Conservation (phyloP, 2,113 vertebrate genomes). For the Elephas maximus region DNA sequence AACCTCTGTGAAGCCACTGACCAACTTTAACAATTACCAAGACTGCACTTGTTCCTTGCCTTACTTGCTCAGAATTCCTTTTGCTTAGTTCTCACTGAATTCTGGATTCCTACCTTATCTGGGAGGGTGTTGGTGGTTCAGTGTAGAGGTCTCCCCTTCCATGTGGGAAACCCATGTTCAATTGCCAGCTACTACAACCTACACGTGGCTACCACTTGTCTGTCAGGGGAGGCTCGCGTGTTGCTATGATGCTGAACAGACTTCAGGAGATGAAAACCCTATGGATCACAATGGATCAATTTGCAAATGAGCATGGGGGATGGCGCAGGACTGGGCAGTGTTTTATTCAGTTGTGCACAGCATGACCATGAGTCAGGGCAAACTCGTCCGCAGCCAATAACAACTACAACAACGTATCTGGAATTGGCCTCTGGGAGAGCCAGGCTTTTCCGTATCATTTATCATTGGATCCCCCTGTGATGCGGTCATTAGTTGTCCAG, state of each 20-base stretch:
- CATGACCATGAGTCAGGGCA: neutral
- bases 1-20: neutral
- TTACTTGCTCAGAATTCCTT: conserved; percentile 9
- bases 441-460: neutral
- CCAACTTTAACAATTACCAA: neutral
- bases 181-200: neutral
- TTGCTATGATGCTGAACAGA: neutral
- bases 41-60: neutral
- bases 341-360: neutral
- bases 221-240: neutral
- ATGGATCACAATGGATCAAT: neutral
- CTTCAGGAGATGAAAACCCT: neutral
- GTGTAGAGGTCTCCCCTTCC: neutral
- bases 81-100: neutral
- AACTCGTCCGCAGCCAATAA: neutral
- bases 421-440: neutral
- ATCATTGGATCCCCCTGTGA: neutral
- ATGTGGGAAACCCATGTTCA: neutral
- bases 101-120: neutral
- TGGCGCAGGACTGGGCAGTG: neutral
- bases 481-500: neutral
- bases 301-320: neutral
- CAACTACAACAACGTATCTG: neutral
- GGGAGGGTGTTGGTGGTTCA: neutral
- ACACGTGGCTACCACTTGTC: neutral